Evolutionary conservation across 2,113 vertebrate genomes (phyloP), one percentile per base, ranked within the genome.

Genomic region (Hyla sarda): DNA sequence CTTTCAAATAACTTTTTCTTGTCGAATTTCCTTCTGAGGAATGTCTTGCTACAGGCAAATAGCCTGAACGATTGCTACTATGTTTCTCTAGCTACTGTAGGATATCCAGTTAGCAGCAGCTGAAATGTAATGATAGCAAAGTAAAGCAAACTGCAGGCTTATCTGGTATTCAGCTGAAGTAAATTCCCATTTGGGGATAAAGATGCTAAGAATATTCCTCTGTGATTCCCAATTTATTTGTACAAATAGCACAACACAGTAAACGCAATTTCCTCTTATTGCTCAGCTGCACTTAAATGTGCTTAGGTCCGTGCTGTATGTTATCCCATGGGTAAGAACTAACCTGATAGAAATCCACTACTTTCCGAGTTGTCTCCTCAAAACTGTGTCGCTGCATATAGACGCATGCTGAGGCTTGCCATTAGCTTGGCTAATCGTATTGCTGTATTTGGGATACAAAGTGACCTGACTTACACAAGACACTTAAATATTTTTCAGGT

Each of bases 41-140:
- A 84, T 76, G 13, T 65, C 47, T 77, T 48, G 52, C 37, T 62
- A 47, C 19, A 65, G 69, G 52, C 67, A 72, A 78, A 77, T 77
- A 65, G 37, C 73, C 45, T 67, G 67, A 78, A 77, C 4, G 58
- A 65, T 78, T 85, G 45, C 41, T 67, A 25, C 75, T 84, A 58
- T 48, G 48, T 32, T 77, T 30, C 83, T 77, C 41, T 41, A 76
- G 56, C 73, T 69, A 69, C 41, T 48, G 45, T 48, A 74, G 21
- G 28, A 79, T 56, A 79, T 56, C 62, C 48, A 41, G 62, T 56
- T 80, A 71, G 84, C 48, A 79, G 60, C 75, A 79, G 47, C 75
- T 72, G n/a, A 85, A 69, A n/a, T 79, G 47, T 65, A 78, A 85
- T 79, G 84, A 85, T 85, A 79, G 75, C 19, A 41, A 41, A 79